Evolutionary conservation across 2,888 invertebrate genomes (phyloP), one percentile per base, ranked within the genome.

Genomic region (Cosmopolites sordidus): DNA sequence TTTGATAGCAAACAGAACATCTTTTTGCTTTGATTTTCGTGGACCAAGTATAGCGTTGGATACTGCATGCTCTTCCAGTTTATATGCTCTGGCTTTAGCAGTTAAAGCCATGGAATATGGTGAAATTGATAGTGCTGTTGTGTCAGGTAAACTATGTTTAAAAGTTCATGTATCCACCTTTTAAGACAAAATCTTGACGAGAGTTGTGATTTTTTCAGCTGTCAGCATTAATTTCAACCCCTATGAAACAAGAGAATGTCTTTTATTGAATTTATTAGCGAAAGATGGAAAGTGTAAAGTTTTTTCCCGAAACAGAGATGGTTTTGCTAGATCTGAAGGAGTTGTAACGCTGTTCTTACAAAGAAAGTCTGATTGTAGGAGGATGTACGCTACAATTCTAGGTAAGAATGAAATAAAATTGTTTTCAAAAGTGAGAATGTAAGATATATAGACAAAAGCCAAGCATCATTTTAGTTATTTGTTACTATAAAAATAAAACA

Each of bases 281-380:
- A 12, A 37, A 6, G 59, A 64, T 12, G 62, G 62, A 17, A 54
- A 57, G 40, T 64, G 63, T 55, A 62, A 92, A 67, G 86, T 90
- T 40, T 96, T 97, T 69, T 95, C 96, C 73, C 84, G 84, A 58
- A 79, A 82, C 40, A 89, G 87, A 22, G 81, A 86, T 64, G 92
- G 92, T 0, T 92, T 92, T 64, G 86, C 83, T 0, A 81, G 92
- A 8, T 84, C 89, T 12, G 92, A 92, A 71, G 84, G 87, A 0
- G 76, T 91, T 2, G 82, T 81, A 2, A 83, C 84, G 0, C 67
- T 86, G 33, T 83, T 85, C 63, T 68, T 92, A 16, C 91, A 92
- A 70, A 87, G 83, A 61, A 79, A 70, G 2, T 68, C 69, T 42
- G 66, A 69, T 48, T 76, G 79, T 1, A 74, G 71, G 48, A 33